phyloP scores from a whole-genome alignment of 2,888 invertebrate genomes.

The Girardia tigrina region DNA sequence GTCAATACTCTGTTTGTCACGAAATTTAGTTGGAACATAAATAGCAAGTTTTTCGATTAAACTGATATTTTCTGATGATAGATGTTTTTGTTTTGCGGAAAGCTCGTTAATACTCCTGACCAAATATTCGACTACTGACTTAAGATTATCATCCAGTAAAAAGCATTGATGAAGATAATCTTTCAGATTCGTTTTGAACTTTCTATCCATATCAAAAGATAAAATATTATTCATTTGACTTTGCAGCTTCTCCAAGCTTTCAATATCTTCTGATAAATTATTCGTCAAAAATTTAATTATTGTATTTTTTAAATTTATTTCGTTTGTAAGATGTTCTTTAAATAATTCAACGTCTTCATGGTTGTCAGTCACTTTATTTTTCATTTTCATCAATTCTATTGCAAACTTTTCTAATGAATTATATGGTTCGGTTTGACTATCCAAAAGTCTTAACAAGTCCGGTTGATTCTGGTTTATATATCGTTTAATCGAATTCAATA shows the following conservation, averaged over 20 bases:
- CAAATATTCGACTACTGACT: background rate
- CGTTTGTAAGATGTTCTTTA: background rate
- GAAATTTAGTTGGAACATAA: background rate
- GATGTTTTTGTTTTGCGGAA: background rate
- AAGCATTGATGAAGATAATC: background rate
- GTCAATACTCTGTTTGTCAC: background rate
- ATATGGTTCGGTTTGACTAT: background rate
- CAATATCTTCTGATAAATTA: background rate
- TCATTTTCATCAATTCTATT: background rate
- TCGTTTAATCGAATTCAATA: background rate
- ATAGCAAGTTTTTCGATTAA: background rate
- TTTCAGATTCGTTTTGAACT: background rate
- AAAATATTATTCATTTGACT: background rate
- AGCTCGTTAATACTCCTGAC: background rate
- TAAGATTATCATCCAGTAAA: slow-evolving; percentile 1
- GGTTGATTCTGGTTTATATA: background rate
- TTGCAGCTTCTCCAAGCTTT: background rate
- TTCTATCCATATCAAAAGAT: background rate
- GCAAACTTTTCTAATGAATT: background rate
- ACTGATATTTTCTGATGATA: background rate
- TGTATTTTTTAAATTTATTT: background rate
- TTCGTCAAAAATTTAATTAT: background rate
- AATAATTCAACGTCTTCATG: background rate
- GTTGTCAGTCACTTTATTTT: background rate
- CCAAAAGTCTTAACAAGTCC: background rate